Conservation (phyloP, 1,140 invertebrate genomes). For the Penaeus japonicus region DNA sequence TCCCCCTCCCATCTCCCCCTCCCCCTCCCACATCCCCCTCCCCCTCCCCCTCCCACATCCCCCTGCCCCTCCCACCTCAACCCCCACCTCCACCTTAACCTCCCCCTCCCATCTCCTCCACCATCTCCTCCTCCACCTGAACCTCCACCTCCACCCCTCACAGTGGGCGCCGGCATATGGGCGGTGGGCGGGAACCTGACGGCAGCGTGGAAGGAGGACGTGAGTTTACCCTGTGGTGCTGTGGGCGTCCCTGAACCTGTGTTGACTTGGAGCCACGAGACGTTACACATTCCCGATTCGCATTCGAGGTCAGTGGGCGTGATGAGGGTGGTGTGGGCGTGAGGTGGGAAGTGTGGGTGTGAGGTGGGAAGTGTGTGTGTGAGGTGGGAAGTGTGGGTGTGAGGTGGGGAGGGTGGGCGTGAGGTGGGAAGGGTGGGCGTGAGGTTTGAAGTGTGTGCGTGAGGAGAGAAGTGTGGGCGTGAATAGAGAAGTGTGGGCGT, state of each 20-base stretch:
- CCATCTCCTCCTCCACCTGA: background rate
- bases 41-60: no score
- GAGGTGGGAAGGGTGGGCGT: no score
- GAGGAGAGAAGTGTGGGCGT: no score
- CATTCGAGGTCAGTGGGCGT: conserved; percentile 75
- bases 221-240: conserved; percentile 70
- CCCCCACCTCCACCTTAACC: background rate
- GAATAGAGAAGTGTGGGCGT: no score
- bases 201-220: conserved; percentile 68
- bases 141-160: background rate
- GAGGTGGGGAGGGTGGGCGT: no score
- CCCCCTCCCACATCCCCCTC: background rate
- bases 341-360: background rate
- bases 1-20: background rate
- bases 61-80: background rate
- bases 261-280: conserved; percentile 52
- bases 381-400: no score
- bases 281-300: conserved; percentile 68
- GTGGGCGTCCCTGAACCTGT: conserved; percentile 69
- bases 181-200: conserved; percentile 62
- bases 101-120: background rate
- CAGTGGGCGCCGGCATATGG: conserved; percentile 55
- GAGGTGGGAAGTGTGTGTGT: background rate
- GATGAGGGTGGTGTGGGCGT: no score
- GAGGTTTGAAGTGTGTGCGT: no score